Evolutionary conservation across 2,113 vertebrate species (phyloP).

Genomic region (Sapajus apella): DNA sequence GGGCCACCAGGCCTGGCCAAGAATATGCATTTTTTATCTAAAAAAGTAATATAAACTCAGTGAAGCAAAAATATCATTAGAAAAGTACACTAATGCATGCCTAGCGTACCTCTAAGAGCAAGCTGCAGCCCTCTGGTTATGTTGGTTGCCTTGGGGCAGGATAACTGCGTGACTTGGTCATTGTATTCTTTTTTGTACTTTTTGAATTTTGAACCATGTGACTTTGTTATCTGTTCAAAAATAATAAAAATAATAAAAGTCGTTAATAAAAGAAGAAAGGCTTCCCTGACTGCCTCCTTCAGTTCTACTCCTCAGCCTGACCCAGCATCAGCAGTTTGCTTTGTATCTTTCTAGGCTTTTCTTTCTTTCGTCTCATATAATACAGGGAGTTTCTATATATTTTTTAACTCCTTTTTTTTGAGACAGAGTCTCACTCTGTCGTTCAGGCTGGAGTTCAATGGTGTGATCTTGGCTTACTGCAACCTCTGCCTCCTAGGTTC

Average conservation of each 20-base stretch:
- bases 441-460: too few relatives aligned
- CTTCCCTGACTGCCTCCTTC: background rate
- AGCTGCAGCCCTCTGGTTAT: background rate
- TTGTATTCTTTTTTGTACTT: background rate
- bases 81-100: background rate
- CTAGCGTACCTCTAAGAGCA: background rate
- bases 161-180: background rate
- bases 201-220: background rate
- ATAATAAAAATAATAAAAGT: background rate
- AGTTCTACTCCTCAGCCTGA: background rate
- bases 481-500: too few relatives aligned
- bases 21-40: background rate
- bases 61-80: background rate
- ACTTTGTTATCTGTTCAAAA: background rate
- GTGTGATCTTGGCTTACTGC: too few relatives aligned
- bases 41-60: constrained; percentile 25
- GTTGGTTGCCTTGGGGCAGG: background rate
- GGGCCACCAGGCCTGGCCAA: too few relatives aligned
- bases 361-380: background rate
- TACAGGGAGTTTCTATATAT: background rate
- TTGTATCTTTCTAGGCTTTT: background rate
- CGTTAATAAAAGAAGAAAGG: background rate
- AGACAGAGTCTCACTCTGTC: too few relatives aligned
- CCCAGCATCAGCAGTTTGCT: background rate
- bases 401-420: too few relatives aligned